Evolutionary conservation across 2,113 vertebrate genomes (phyloP).

Genomic region (Tinamus guttatus): DNA sequence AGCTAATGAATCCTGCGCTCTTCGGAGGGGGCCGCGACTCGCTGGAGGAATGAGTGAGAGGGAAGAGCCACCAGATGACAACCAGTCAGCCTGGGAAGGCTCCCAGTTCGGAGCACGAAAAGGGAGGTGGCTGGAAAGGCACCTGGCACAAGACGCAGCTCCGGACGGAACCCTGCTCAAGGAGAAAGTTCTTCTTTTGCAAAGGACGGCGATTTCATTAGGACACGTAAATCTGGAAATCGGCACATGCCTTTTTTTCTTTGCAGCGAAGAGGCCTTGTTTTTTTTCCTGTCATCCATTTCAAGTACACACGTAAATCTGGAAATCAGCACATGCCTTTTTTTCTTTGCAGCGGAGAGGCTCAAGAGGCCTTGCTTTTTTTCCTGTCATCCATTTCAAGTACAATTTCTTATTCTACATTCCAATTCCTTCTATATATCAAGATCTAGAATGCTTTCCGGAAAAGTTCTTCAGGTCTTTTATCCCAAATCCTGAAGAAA

Average conservation of each 20-base stretch:
- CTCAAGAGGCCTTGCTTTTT: neutral
- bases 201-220: slow-evolving; percentile 45
- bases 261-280: neutral
- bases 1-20: slow-evolving; percentile 62
- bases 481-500: slow-evolving; percentile 2
- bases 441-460: neutral
- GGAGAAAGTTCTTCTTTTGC: slow-evolving; percentile 63
- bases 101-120: slow-evolving; percentile 64
- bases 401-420: slow-evolving; percentile 4
- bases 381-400: neutral
- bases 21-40: slow-evolving; percentile 47
- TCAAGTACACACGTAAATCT: slow-evolving; percentile 53
- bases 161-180: slow-evolving; percentile 50
- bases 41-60: slow-evolving; percentile 63
- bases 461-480: slow-evolving; percentile 29
- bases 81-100: slow-evolving; percentile 55
- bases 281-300: neutral
- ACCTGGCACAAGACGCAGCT: slow-evolving; percentile 58
- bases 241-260: slow-evolving; percentile 43
- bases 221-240: slow-evolving; percentile 54
- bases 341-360: slow-evolving; percentile 23
- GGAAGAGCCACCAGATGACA: slow-evolving; percentile 61
- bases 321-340: slow-evolving; percentile 37
- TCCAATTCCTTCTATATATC: neutral
- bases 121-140: slow-evolving; percentile 59